phyloP scores from a whole-genome alignment of 2,888 invertebrate genomes.

The Phragmatobia fuliginosa region DNA sequence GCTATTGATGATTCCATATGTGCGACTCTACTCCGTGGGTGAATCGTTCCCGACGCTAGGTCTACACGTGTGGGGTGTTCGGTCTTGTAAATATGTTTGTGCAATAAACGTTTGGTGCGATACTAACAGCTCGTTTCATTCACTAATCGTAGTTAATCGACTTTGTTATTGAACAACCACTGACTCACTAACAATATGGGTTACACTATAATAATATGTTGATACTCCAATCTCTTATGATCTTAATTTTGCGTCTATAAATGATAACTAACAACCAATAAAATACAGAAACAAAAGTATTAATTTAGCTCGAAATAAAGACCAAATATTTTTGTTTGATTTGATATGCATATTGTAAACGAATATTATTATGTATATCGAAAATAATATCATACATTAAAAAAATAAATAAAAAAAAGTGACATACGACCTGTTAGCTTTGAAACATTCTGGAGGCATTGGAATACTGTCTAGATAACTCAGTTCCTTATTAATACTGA shows the following conservation, averaged over 20 bases:
- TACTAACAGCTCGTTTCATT: constrained; percentile 76
- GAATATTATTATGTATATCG: too few species aligned
- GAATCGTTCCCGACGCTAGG: background rate
- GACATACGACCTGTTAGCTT: too few species aligned
- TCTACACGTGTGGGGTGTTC: background rate
- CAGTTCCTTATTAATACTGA: background rate
- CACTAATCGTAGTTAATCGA: constrained; percentile 33
- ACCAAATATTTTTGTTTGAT: too few species aligned
- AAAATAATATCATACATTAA: too few species aligned
- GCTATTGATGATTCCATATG: background rate
- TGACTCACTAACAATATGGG: background rate
- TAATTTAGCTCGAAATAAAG: too few species aligned
- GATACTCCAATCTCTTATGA: background rate
- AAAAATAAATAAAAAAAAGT: too few species aligned
- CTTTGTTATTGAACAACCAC: background rate
- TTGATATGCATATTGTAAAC: too few species aligned
- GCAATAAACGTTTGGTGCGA: constrained; percentile 62
- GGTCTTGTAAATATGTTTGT: constrained; percentile 22
- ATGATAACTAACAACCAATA: background rate
- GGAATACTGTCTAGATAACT: too few species aligned
- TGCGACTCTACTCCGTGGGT: background rate
- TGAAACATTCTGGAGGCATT: too few species aligned
- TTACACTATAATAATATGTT: background rate
- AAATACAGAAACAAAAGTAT: background rate
- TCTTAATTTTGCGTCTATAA: background rate